Evolutionary conservation across 2,888 invertebrate genomes (phyloP), one percentile per base, ranked within the genome.

Genomic region (Ennomos erosarius): DNA sequence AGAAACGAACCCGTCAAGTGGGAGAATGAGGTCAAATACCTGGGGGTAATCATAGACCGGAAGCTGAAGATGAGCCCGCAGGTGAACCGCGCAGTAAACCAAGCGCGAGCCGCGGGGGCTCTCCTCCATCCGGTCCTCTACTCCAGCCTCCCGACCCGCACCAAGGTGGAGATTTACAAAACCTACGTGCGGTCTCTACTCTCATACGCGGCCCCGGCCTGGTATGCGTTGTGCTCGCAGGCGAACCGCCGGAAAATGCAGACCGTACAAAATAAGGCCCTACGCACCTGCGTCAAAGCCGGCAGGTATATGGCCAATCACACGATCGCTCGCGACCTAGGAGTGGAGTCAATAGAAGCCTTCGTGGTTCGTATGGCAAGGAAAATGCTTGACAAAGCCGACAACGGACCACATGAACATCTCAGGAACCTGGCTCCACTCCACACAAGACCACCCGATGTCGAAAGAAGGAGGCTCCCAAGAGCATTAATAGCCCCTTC

Each of bases 141-240:
- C 0, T 69, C 68, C 4, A 48, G 33, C 0, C 62, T 73, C 8
- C 67, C 74, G 0, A 57, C 70, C 1, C 11, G 58, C 0, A 51
- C 60, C 0, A 74, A 73, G 35, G 10, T 69, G 8, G 43, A 37
- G 0, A 10, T 74, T 1, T 71, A 67, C 49, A 71, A 70, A 9
- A 59, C 46, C 0, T 71, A 71, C 26, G 10, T 71, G 10, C 35
- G 73, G 0, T 55, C 68, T 0, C 54, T 61, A 1, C 57, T 71
- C 0, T 65, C 67, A 10, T 37, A 26, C 6, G 26, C 26, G 3
- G 26, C 26, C 1, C 26, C 26, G 6, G 26, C 26, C 26, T 26
- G 26, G 26, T 26, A 26, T 6, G 26, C 26, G 3, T 6, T 26
- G 26, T n/a, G n/a, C n/a, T n/a, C n/a, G n/a, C n/a, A n/a, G n/a